Conservation (phyloP, 2,113 vertebrate genomes). For the Falco punctatus region DNA sequence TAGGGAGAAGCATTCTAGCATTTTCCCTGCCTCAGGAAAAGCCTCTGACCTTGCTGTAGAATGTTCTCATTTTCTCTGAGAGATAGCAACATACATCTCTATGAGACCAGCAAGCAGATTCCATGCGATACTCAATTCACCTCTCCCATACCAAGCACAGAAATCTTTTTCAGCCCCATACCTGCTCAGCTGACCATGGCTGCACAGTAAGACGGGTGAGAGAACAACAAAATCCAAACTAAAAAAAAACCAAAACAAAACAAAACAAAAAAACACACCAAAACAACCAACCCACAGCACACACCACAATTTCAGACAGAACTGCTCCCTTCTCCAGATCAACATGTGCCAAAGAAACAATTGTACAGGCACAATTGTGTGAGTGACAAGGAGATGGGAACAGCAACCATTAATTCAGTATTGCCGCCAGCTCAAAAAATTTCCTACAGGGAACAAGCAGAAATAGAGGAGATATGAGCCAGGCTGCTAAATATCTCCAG, state of each 20-base stretch:
- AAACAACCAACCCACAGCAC: background rate
- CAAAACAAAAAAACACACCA: too few species aligned
- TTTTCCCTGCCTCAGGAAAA: background rate
- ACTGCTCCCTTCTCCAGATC: background rate
- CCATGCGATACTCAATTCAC: background rate
- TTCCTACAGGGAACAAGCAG: background rate
- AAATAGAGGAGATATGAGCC: background rate
- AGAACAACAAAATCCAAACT: background rate
- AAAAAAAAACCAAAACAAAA: background rate
- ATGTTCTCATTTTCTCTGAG: background rate
- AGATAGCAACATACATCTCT: background rate
- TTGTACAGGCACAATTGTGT: background rate
- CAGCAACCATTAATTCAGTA: background rate
- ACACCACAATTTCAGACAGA: background rate
- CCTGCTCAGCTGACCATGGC: background rate
- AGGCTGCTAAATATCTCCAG: background rate
- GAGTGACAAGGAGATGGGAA: background rate
- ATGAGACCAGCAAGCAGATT: background rate
- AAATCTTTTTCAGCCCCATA: background rate
- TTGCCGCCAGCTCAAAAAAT: background rate
- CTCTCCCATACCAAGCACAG: background rate
- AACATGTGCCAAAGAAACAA: background rate
- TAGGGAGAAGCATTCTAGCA: background rate
- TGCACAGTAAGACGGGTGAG: background rate
- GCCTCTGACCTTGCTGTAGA: background rate